Base-by-base conservation (phyloP, 2,113 vertebrate genomes). In the Petrocephalus zakoni region DNA sequence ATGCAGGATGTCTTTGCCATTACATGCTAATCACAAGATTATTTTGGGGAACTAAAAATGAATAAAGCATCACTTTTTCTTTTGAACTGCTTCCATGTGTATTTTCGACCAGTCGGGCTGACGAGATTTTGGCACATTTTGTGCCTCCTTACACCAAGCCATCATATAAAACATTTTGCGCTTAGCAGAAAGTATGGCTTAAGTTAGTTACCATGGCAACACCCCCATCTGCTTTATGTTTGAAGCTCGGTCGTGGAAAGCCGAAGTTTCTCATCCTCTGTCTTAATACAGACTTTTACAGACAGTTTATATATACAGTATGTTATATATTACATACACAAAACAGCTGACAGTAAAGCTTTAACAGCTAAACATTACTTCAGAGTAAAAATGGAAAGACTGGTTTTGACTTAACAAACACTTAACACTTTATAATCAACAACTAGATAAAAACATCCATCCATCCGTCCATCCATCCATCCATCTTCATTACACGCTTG, bases 141-240 rank as follows among this genome's bases (percentile, higher is more conserved):
- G 89, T 89, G 55, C 87, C 87, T 87, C 58, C 61, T 47, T 85
- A 93, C 92, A 88, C 89, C 86, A 72, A 90, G 91, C 90, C 91
- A 92, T 92, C 90, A 90, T 91, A 91, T 90, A 94, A 92, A 89
- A 92, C 91, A 88, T 93, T 94, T 94, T 88, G 86, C 89, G 92
- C 90, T 93, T 91, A 92, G 91, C 91, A 91, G 91, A 90, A 91
- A 92, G 91, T 91, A 90, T 91, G 92, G 90, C 92, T 87, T 92
- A 90, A 91, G 90, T 90, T 90, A 37, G 95, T 96, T 96, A 90
- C 95, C 92, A 95, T 96, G 93, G 93, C 37, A 82, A 89, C 53
- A 29, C 37, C 55, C 56, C 55, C 88, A 47, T 88, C 88, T 58
- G 46, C 81, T n/a, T 83, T 49, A 42, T 55, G 53, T 88, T 61